Base-by-base conservation (phyloP, 2,888 invertebrate genomes). In the Microplitis manilae region DNA sequence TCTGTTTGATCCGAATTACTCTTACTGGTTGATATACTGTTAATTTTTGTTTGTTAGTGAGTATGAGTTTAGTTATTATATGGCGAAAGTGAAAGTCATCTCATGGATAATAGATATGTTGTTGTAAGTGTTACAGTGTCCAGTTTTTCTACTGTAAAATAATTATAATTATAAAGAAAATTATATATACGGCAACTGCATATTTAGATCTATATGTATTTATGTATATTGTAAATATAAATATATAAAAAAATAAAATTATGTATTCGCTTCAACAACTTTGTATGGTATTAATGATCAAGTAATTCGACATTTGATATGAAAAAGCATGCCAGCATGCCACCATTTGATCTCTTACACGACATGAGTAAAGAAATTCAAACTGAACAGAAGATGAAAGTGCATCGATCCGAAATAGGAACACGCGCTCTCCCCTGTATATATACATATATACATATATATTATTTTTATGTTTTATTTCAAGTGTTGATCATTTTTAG, bases 61-160 rank as follows among this genome's bases (percentile, higher is more conserved):
- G 13, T 50, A 50, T 50, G 8, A 50, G 50, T 50, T 72, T 30
- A 30, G n/a, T 15, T 67, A 72, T 64, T 20, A 39, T 62, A 62
- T 62, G 74, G 83, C 77, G 81, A 84, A 84, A 84, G 84, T 84
- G 84, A 84, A 84, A 84, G 84, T 82, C 79, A 77, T 78, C 77
- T 78, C 30, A 30, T 30, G 30, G 30, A 30, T 30, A 30, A 30
- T 30, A 30, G 30, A 30, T 30, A 2, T 30, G 30, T 30, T 30
- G 30, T 30, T 30, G 30, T 30, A 30, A 30, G 30, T 30, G 30
- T 30, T 30, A 30, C 30, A 30, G 30, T 50, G 50, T 50, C 50
- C 2, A 50, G 50, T 50, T 50, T 50, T 50, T 61, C 76, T 79
- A 73, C 77, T 76, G 77, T 67, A 75, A 50, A 50, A 13, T 8